phyloP scores from a whole-genome alignment of 2,113 vertebrate genomes.

The Pygoscelis adeliae region DNA sequence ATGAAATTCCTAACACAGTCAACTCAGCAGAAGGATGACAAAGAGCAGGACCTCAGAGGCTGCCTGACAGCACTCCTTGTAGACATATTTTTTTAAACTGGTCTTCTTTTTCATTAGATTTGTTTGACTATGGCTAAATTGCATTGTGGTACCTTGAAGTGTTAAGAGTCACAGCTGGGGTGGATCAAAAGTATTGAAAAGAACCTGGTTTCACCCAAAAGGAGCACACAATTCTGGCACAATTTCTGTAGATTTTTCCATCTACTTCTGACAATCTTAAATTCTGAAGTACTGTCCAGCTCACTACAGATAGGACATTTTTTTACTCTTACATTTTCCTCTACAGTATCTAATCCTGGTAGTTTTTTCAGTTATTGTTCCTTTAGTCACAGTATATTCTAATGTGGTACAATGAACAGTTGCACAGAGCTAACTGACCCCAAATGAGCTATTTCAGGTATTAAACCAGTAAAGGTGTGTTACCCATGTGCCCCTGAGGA shows the following conservation, averaged over 20 bases:
- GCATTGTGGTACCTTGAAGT: neutral
- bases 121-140: neutral
- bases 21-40: slow-evolving; percentile 7
- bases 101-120: neutral
- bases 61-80: neutral
- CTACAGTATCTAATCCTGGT: neutral
- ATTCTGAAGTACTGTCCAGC: neutral
- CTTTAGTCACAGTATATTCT: neutral
- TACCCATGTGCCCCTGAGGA: neutral
- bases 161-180: neutral
- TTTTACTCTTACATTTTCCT: neutral
- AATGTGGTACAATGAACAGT: neutral
- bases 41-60: neutral
- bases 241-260: neutral
- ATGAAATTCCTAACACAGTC: slow-evolving; percentile 16
- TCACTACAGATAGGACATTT: neutral
- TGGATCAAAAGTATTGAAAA: neutral
- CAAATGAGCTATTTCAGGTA: slow-evolving; percentile 1
- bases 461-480: neutral
- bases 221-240: neutral
- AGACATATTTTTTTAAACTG: neutral
- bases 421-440: neutral
- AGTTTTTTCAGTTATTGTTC: neutral
- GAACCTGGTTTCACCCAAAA: neutral
- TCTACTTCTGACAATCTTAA: neutral